These are phyloP conservation scores for Misgurnus anguillicaudatus DNA, from an alignment of 2,113 vertebrate genomes.

Conservation along the genomic window DNA sequence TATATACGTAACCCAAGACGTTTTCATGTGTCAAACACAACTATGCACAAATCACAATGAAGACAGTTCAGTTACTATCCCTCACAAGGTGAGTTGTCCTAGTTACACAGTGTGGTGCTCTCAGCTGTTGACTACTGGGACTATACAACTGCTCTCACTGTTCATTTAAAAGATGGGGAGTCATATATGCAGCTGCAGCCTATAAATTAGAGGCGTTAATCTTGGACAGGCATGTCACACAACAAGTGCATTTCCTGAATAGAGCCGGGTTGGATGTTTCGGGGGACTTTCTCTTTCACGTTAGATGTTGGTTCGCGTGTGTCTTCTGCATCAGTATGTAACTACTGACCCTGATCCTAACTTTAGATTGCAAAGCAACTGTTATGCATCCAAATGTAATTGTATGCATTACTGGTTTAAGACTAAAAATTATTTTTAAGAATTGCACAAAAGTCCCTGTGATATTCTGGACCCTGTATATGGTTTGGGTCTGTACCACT, in stretches of 20 bases:
- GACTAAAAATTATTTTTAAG: not conserved
- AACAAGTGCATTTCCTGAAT: conserved; percentile 72
- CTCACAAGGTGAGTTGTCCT: conserved; percentile 9
- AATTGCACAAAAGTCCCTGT: not conserved
- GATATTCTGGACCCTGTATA: not conserved
- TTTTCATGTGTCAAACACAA: no score
- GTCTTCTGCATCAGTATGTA: not conserved
- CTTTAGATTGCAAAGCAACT: conserved; percentile 3
- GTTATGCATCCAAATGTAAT: not conserved
- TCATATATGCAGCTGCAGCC: conserved; percentile 69
- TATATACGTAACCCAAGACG: no score
- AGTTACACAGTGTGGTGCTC: conserved; percentile 36
- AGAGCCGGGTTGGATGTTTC: conserved; percentile 51
- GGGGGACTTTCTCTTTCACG: not conserved
- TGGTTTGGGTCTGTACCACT: not conserved
- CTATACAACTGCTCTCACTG: conserved; percentile 47
- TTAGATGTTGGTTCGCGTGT: not conserved
- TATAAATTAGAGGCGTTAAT: conserved; percentile 72
- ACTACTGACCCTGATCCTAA: not conserved
- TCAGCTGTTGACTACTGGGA: conserved; percentile 61
- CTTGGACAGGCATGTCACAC: conserved; percentile 60
- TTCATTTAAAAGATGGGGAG: conserved; percentile 59
- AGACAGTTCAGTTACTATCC: not conserved
- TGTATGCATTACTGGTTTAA: not conserved
- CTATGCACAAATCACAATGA: not conserved